Evolutionary conservation across 2,113 vertebrate species (phyloP).

Genomic region (Siniperca chuatsi): DNA sequence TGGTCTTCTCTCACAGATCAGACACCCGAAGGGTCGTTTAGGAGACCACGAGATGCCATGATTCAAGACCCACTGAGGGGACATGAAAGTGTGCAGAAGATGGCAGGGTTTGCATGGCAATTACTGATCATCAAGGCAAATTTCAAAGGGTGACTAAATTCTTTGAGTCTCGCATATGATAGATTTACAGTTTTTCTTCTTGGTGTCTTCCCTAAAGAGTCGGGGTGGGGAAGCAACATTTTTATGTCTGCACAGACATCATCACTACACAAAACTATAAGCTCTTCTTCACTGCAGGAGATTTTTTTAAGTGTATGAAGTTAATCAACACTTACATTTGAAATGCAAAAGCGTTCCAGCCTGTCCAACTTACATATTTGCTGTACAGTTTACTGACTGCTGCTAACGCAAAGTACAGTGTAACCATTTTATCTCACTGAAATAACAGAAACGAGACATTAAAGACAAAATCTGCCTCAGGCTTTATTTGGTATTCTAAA

Average conservation of each 20-base stretch:
- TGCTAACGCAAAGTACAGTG: slow-evolving; percentile 50
- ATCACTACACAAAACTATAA: slow-evolving; percentile 44
- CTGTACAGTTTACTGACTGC: slow-evolving; percentile 73
- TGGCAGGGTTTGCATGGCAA: slow-evolving; percentile 66
- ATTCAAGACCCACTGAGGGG: slow-evolving; percentile 78
- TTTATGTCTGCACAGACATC: slow-evolving; percentile 62
- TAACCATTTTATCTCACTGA: slow-evolving; percentile 65
- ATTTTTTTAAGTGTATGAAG: slow-evolving; percentile 43
- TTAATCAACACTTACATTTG: slow-evolving; percentile 60
- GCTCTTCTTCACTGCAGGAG: slow-evolving; percentile 36
- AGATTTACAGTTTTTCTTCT: slow-evolving; percentile 74
- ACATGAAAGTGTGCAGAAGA: slow-evolving; percentile 77
- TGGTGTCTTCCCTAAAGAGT: slow-evolving; percentile 69
- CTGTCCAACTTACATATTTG: slow-evolving; percentile 79
- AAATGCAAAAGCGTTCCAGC: slow-evolving; percentile 46
- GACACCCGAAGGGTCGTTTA: slow-evolving; percentile 74
- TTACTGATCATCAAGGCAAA: slow-evolving; percentile 74
- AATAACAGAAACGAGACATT: slow-evolving; percentile 71
- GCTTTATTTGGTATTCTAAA: slow-evolving; percentile 76
- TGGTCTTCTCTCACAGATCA: slow-evolving; percentile 79
- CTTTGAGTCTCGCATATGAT: slow-evolving; percentile 64
- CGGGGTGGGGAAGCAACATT: slow-evolving; percentile 53
- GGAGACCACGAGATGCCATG: slow-evolving; percentile 76
- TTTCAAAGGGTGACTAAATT: slow-evolving; percentile 78
- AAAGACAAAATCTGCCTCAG: slow-evolving; percentile 69